These are phyloP conservation scores for Spea hammondii DNA, from an alignment of 2,797 vertebrate genomes.

Conservation along the genomic window DNA sequence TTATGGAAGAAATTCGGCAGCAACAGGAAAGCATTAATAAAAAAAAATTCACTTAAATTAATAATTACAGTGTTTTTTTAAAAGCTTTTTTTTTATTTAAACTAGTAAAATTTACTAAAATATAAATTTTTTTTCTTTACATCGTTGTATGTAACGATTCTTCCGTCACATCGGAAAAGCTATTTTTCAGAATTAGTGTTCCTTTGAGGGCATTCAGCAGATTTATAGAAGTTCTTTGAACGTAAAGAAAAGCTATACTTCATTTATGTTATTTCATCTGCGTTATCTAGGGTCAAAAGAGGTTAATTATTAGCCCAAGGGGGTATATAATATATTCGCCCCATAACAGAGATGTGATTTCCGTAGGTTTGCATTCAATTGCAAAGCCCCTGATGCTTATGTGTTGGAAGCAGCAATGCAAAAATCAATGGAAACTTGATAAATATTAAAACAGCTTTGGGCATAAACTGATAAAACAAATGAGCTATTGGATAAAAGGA, in stretches of 20 bases:
- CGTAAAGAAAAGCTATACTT: not conserved
- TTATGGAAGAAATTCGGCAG: too few relatives aligned
- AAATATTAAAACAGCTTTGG: slow-evolving; percentile 34
- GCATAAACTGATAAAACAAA: slow-evolving; percentile 30
- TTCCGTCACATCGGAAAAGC: too few relatives aligned
- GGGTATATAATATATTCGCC: slow-evolving; percentile 9
- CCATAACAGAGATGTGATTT: not conserved
- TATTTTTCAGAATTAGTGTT: not conserved
- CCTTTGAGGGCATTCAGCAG: not conserved
- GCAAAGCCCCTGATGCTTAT: slow-evolving; percentile 5
- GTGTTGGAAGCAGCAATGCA: slow-evolving; percentile 12
- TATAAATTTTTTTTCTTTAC: too few relatives aligned
- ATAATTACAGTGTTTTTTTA: too few relatives aligned
- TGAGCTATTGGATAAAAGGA: slow-evolving; percentile 24
- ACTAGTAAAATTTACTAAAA: too few relatives aligned
- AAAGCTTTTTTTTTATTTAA: too few relatives aligned
- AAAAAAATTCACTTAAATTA: too few relatives aligned
- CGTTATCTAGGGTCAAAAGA: not conserved
- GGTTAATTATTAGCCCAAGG: slow-evolving; percentile 6
- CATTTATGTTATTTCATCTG: not conserved
- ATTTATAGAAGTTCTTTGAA: not conserved
- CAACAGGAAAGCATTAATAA: too few relatives aligned
- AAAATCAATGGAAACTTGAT: slow-evolving; percentile 20
- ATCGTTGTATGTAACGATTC: too few relatives aligned
- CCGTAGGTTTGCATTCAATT: slow-evolving; percentile 8